Percentiles rank a stretch among this genome's conserved stretches.
Evolutionary conservation across 2,113 vertebrate species (phyloP).

Genomic region (Cricetomys ansorgei): DNA sequence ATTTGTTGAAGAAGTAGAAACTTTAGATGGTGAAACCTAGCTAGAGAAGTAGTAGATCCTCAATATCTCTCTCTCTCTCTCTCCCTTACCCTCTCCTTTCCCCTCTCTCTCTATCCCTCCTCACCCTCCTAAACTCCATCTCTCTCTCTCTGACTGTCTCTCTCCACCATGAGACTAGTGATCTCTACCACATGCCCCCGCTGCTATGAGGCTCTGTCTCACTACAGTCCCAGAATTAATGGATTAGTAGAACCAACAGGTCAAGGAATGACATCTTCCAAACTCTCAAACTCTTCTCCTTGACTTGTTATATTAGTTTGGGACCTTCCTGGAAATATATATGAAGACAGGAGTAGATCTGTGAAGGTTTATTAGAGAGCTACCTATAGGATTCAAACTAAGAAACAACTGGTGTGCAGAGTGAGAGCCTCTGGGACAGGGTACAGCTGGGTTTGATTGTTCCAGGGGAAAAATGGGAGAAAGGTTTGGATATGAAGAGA

Average conservation of each 20-base stretch:
- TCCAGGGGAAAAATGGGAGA: background rate
- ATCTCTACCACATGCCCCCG: background rate
- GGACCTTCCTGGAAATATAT: background rate
- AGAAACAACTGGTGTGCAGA: no score
- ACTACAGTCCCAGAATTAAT: background rate
- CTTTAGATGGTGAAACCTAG: background rate
- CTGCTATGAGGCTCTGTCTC: background rate
- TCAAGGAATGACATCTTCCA: background rate
- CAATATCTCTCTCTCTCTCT: background rate
- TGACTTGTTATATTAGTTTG: background rate
- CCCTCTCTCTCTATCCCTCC: background rate
- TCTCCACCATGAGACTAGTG: background rate
- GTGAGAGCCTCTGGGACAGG: background rate
- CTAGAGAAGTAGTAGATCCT: background rate
- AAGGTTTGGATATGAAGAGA: background rate
- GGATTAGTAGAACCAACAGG: background rate
- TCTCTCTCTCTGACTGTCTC: background rate
- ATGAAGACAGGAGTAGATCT: background rate
- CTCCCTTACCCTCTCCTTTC: background rate
- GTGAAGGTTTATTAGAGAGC: background rate
- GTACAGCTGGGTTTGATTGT: background rate
- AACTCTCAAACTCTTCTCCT: background rate
- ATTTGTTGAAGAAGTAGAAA: background rate
- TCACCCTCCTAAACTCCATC: background rate
- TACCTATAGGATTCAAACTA: background rate